These are phyloP conservation scores for Chromis chromis DNA, from an alignment of 2,797 vertebrate genomes.

Conservation along the genomic window DNA sequence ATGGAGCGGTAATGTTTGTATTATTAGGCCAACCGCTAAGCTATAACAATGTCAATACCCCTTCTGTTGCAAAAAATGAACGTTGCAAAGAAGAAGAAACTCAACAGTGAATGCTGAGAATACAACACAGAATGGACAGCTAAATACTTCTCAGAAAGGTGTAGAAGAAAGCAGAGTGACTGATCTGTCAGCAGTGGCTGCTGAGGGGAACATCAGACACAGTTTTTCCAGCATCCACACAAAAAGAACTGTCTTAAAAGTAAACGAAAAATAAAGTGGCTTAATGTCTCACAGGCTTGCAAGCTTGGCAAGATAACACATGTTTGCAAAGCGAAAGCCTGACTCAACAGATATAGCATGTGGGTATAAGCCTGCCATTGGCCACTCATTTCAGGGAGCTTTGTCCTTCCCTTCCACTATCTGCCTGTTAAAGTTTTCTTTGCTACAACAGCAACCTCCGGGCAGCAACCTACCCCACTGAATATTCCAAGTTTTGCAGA, in stretches of 20 bases:
- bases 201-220: constrained; percentile 23
- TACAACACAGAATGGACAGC: constrained; percentile 15
- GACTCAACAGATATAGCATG: too few species aligned
- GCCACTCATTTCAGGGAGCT: too few species aligned
- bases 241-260: constrained; percentile 14
- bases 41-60: constrained; percentile 21
- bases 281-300: constrained; percentile 19
- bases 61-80: constrained; percentile 5
- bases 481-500: too few species aligned
- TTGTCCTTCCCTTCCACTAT: too few species aligned
- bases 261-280: constrained; percentile 17
- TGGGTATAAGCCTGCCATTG: too few species aligned
- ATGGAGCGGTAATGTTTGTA: constrained; percentile 5
- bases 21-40: constrained; percentile 5
- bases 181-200: constrained; percentile 28
- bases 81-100: not conserved
- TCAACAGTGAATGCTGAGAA: constrained; percentile 28
- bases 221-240: constrained; percentile 1
- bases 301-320: constrained; percentile 12
- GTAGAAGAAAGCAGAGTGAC: constrained; percentile 26
- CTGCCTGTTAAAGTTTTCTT: too few species aligned
- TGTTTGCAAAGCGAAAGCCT: constrained; percentile 3
- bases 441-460: too few species aligned
- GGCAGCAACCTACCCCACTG: too few species aligned
- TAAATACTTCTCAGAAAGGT: constrained; percentile 23